A percentile compares a stretch with the other conserved stretches of the same genome.
phyloP scores from a whole-genome alignment of 2,797 vertebrate genomes.

The Amblyopsis hoosieri region DNA sequence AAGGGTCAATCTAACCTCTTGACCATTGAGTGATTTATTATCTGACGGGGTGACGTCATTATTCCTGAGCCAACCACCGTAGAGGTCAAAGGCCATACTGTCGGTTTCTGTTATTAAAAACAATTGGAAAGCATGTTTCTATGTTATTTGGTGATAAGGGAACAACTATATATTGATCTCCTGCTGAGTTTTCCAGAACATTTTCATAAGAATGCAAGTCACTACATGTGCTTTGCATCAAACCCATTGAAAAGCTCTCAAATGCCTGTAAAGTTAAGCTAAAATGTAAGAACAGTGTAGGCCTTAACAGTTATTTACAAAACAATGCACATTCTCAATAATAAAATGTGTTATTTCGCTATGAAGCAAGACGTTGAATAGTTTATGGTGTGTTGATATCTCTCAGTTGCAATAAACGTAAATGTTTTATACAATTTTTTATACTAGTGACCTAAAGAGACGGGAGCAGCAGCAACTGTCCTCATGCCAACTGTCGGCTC shows the following conservation, averaged over 20 bases:
- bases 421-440: conserved; percentile 6
- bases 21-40: conserved; percentile 64
- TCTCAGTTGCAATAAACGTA: not conserved
- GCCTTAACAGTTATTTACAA: too few relatives aligned
- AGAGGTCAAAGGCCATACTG: conserved; percentile 58
- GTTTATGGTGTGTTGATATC: not conserved
- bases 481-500: conserved; percentile 68
- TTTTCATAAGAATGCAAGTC: too few relatives aligned
- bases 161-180: not conserved
- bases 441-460: conserved; percentile 7
- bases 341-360: not conserved
- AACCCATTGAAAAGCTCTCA: too few relatives aligned
- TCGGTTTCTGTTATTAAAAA: conserved; percentile 38
- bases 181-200: too few relatives aligned
- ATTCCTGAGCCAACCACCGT: conserved; percentile 44
- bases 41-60: conserved; percentile 54
- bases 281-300: too few relatives aligned
- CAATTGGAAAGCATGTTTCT: conserved; percentile 29
- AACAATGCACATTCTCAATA: too few relatives aligned
- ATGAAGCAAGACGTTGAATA: not conserved
- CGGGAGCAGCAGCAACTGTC: conserved; percentile 57
- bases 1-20: conserved; percentile 64
- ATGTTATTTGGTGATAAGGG: conserved; percentile 7
- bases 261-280: too few relatives aligned
- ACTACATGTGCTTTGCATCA: too few relatives aligned